Base-by-base conservation (phyloP, 2,797 vertebrate species). In the Poecile montanus region DNA sequence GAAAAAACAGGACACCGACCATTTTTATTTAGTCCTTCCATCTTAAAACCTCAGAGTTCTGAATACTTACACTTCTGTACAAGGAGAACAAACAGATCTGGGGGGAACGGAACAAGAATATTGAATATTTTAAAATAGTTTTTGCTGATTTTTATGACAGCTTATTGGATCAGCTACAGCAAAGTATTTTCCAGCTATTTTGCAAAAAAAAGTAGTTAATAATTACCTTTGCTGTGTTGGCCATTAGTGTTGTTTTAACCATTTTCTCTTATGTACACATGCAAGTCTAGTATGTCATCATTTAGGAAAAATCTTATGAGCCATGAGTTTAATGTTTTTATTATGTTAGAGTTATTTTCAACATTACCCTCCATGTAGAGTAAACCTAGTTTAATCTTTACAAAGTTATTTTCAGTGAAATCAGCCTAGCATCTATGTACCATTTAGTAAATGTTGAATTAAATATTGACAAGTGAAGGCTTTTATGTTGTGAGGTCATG, bases 381-480 rank as follows among this genome's bases (percentile, higher is more conserved):
- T 77, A 80, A 93, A 90, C 36, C 58, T 84, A 78, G 86, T 93
- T 95, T 86, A 93, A 84, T 40, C 83, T 87, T 91, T 86, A 56
- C 63, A 56, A 89, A 76, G 38, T 61, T 86, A 74, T 93, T 95
- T 85, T 45, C 53, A 90, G 48, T 71, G 60, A 96, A 93, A 88
- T 88, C 88, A 96, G 57, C 50, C 65, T 88, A 65, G 38, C 11
- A 71, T 72, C 77, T 36, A 67, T 47, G 57, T 91, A 42, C 83
- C 42, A n/a, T 73, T 94, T 90, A 90, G 80, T 63, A 94, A 95
- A 82, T 67, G 80, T 63, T 87, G 84, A 95, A 96, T 96, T 95
- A 96, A 96, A 94, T 91, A 96, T 95, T 96, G 91, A 95, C 95
- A 94, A 94, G 60, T 60, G 85, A 75, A 95, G 83, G 71, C 60